These are phyloP conservation scores for Delia radicum DNA, from an alignment of 1,140 invertebrate species.

Conservation along the genomic window DNA sequence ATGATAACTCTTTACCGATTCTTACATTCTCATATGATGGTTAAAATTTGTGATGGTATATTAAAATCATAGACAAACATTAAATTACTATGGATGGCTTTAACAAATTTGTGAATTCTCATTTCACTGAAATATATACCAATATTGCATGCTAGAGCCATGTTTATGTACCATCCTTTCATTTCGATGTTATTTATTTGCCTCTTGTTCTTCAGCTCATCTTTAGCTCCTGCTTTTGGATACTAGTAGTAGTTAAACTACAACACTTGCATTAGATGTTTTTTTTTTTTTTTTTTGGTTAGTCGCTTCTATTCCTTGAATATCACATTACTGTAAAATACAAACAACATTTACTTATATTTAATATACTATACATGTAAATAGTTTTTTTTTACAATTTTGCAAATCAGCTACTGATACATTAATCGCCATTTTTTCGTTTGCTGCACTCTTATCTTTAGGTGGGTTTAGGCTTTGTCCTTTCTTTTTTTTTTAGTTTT, in stretches of 20 bases:
- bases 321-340: background rate
- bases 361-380: too few species aligned
- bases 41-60: too few species aligned
- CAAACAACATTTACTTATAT: too few species aligned
- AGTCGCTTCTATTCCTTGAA: background rate
- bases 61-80: background rate
- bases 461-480: background rate
- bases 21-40: too few species aligned
- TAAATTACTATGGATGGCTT: background rate
- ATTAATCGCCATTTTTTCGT: background rate
- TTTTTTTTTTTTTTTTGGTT: background rate
- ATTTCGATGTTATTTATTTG: background rate
- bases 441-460: background rate
- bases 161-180: background rate
- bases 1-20: too few species aligned
- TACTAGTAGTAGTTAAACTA: background rate
- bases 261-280: background rate
- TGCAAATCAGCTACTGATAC: background rate
- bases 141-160: background rate
- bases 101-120: background rate
- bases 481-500: background rate
- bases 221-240: background rate
- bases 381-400: background rate
- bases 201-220: background rate
- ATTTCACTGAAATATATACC: background rate